These are phyloP conservation scores for Cryptotermes secundus DNA, from an alignment of 1,140 invertebrate species.

Conservation along the genomic window DNA sequence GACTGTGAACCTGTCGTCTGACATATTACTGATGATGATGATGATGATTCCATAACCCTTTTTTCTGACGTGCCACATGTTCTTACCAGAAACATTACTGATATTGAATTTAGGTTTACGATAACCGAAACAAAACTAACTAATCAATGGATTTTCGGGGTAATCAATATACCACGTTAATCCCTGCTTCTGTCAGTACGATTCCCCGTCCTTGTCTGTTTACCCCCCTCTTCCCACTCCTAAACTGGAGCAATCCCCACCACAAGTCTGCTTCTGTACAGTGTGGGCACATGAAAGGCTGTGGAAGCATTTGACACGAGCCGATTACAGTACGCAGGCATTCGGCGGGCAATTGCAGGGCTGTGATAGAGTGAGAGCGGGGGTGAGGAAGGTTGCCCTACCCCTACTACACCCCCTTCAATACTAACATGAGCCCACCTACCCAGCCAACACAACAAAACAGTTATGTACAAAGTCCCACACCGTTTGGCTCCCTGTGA, in stretches of 20 bases:
- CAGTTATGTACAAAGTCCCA: neutral
- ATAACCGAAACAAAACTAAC: neutral
- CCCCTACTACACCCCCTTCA: no score
- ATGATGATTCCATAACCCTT: no score
- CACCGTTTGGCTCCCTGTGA: neutral
- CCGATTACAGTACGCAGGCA: constrained; percentile 15
- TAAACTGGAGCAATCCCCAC: neutral
- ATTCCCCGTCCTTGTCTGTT: neutral
- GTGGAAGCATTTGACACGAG: constrained; percentile 27
- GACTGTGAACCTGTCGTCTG: no score
- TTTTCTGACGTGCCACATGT: no score
- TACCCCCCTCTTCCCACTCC: neutral
- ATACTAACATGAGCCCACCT: neutral
- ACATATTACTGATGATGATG: no score
- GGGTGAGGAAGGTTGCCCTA: no score
- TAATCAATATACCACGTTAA: neutral
- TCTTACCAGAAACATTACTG: neutral
- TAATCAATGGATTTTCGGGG: neutral
- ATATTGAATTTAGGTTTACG: neutral
- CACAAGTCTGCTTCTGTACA: neutral
- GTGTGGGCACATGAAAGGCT: constrained; percentile 17
- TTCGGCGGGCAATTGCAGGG: neutral
- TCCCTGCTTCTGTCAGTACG: neutral
- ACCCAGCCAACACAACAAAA: neutral
- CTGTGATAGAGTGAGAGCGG: neutral